Conservation (phyloP, 2,797 vertebrate genomes). For the Lepilemur septentrionalis region DNA sequence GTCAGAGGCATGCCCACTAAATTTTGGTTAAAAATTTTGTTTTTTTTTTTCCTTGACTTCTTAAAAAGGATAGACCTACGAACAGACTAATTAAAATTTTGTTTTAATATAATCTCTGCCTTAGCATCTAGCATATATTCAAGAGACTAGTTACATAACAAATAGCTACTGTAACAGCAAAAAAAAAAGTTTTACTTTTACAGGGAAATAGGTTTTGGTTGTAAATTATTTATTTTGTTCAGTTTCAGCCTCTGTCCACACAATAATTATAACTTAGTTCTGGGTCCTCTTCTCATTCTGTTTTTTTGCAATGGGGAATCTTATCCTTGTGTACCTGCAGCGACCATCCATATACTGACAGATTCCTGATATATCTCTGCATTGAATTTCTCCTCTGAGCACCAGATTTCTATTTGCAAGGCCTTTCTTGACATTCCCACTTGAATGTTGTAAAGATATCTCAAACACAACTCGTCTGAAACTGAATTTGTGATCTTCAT, state of each 20-base stretch:
- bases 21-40: neutral
- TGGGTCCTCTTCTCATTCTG: neutral
- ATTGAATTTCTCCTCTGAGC: neutral
- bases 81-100: neutral
- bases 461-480: neutral
- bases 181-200: neutral
- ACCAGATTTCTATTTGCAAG: neutral
- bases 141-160: neutral
- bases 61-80: neutral
- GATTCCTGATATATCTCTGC: neutral
- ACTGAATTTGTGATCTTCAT: neutral
- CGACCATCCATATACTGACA: neutral
- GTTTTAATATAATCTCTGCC: neutral
- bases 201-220: neutral
- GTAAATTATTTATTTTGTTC: neutral
- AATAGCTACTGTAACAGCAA: neutral
- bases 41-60: neutral
- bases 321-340: neutral
- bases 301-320: accelerated
- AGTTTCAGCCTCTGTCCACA: neutral
- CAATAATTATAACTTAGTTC: neutral
- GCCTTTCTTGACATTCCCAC: neutral
- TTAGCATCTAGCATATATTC: neutral
- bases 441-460: neutral
- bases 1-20: neutral